Evolutionary conservation across 2,113 vertebrate species (phyloP), one percentile per base, ranked within the genome.

Genomic region (Python bivittatus): DNA sequence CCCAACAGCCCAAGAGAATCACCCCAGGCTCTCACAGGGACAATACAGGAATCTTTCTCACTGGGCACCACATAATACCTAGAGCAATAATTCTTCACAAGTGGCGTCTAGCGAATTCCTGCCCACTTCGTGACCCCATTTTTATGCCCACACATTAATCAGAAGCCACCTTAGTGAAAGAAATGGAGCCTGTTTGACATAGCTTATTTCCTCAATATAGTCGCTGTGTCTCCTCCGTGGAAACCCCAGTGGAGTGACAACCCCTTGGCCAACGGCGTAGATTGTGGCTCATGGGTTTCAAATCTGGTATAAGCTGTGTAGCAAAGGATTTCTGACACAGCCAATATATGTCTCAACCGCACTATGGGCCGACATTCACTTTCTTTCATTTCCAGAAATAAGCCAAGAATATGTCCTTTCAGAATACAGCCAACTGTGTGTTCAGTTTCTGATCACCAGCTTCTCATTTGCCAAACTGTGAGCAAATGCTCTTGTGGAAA

Each of bases 51-150:
- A 88, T 90, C 88, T 84, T 94, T 96, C 96, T 95, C 96, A 94
- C 95, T 96, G 96, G 93, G 95, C 94, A 94, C 92, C 4, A 88
- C 94, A 95, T 96, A 95, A 96, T 96, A 96, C 96, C 94, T 96
- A 97, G 95, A 96, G 91, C 61, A 93, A 95, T 54, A 90, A 96
- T 56, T 96, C 95, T 93, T 91, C 22, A 29, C 27, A 25, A 33
- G 11, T 33, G 48, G 25, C 25, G 64, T n/a, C n/a, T 11, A 38
- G 3, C 22, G 17, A 29, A 60, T 25, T 52, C 57, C 29, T 53
- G n/a, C 7, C 84, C 1, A 23, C 20, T 92, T 89, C 52, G 60
- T 27, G 42, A 53, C 10, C 52, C 44, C 53, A 79, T 88, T 42
- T 48, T 88, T 88, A 44, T 64, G 4, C 64, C 33, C 8, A 11